Conservation (phyloP, 2,888 invertebrate species). For the Xanthia icteritia region DNA sequence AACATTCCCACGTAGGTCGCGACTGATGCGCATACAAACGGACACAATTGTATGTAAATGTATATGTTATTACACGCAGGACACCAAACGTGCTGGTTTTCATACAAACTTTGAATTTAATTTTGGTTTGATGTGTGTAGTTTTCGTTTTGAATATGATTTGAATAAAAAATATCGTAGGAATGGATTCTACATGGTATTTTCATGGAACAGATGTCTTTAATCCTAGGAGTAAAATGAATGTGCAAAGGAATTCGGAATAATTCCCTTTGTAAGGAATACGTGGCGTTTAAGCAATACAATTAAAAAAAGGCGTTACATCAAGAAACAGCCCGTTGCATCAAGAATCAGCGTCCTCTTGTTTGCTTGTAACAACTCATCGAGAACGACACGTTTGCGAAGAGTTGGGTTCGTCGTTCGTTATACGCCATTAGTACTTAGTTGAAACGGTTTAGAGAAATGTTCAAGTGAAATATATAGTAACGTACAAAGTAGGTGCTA, state of each 20-base stretch:
- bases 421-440: neutral
- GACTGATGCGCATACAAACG: slow-evolving; percentile 62
- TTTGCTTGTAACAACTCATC: neutral
- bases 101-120: slow-evolving; percentile 14
- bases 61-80: slow-evolving; percentile 50
- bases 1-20: slow-evolving; percentile 69
- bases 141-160: slow-evolving; percentile 32
- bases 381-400: neutral
- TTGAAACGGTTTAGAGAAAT: neutral
- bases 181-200: neutral
- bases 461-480: neutral
- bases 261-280: too few relatives aligned
- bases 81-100: slow-evolving; percentile 44
- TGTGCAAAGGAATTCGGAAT: too few relatives aligned
- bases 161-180: neutral
- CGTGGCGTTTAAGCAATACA: too few relatives aligned
- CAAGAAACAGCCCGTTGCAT: neutral
- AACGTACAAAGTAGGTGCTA: too few relatives aligned
- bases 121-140: slow-evolving; percentile 10
- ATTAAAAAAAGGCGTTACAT: too few relatives aligned
- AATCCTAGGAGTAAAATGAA: too few relatives aligned
- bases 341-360: neutral
- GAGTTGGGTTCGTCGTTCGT: neutral
- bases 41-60: slow-evolving; percentile 37
- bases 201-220: too few relatives aligned